Evolutionary conservation across 2,113 vertebrate species (phyloP).

Genomic region (Varanus komodoensis): DNA sequence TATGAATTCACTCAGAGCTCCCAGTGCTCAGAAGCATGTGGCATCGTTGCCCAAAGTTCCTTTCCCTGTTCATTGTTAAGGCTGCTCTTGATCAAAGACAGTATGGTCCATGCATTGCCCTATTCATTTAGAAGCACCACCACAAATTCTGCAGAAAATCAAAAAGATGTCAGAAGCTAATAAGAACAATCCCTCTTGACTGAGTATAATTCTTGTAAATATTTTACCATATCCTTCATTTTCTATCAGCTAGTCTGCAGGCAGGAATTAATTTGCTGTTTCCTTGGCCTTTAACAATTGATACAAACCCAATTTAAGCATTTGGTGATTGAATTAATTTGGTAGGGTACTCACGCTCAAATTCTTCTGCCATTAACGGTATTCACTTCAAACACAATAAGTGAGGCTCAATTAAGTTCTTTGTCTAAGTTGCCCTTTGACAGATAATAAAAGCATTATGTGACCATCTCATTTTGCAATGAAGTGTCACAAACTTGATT

Average conservation of each 20-base stretch:
- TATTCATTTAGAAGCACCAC: conserved; percentile 1
- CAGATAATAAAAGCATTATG: conserved; percentile 1
- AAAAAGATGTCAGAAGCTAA: conserved; percentile 14
- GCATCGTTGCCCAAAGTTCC: too few species aligned
- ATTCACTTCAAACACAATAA: conserved; percentile 21
- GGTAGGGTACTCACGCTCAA: conserved; percentile 12
- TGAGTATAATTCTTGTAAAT: conserved; percentile 38
- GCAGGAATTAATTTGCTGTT: conserved; percentile 34
- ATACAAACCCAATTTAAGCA: conserved; percentile 48
- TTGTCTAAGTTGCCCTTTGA: neutral
- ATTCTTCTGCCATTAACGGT: neutral
- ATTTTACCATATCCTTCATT: conserved; percentile 23
- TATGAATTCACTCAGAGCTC: neutral
- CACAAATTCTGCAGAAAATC: neutral
- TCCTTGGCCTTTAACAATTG: conserved; percentile 24
- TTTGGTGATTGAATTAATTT: conserved; percentile 16
- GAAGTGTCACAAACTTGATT: neutral
- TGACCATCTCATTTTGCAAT: neutral
- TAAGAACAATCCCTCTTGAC: conserved; percentile 1
- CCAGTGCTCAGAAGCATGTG: neutral
- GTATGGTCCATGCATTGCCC: neutral
- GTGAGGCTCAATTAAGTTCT: neutral
- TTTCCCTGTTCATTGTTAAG: neutral
- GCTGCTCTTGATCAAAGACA: conserved; percentile 3
- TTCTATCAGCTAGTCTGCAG: conserved; percentile 27